Conservation (phyloP, 1,140 invertebrate genomes). For the Papilio helenus region DNA sequence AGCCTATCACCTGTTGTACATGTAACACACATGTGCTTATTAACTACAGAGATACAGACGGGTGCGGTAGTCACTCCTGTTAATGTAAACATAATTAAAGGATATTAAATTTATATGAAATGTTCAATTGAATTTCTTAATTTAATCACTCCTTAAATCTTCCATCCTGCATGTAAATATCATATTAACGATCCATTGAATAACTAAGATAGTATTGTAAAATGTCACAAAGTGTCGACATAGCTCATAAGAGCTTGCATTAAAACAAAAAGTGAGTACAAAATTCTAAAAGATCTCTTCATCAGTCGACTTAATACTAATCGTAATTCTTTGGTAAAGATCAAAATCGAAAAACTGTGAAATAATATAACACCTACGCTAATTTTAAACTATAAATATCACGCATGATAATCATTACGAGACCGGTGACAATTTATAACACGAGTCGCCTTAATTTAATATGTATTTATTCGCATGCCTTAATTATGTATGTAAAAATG, state of each 20-base stretch:
- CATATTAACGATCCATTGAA: too few species aligned
- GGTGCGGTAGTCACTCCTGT: too few species aligned
- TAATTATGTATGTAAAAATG: constrained; percentile 25
- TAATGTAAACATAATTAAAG: too few species aligned
- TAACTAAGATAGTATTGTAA: not conserved
- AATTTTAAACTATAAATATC: constrained; percentile 30
- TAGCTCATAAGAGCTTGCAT: not conserved
- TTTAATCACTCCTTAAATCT: not conserved
- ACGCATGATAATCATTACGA: constrained; percentile 20
- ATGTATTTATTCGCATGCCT: constrained; percentile 38
- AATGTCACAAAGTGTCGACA: not conserved
- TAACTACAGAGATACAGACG: not conserved
- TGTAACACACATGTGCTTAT: not conserved
- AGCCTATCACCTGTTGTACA: not conserved
- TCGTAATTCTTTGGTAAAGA: not conserved
- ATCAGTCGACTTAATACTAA: not conserved
- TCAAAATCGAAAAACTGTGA: constrained; percentile 2
- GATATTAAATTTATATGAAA: too few species aligned
- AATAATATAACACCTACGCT: constrained; percentile 36
- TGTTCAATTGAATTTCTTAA: not conserved
- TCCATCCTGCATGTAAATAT: too few species aligned
- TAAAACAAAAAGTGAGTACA: not conserved
- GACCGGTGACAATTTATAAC: constrained; percentile 26
- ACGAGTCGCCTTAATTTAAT: constrained; percentile 29
- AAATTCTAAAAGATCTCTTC: not conserved